phyloP scores from a whole-genome alignment of 2,888 invertebrate species.

The Hypolimnas misippus region DNA sequence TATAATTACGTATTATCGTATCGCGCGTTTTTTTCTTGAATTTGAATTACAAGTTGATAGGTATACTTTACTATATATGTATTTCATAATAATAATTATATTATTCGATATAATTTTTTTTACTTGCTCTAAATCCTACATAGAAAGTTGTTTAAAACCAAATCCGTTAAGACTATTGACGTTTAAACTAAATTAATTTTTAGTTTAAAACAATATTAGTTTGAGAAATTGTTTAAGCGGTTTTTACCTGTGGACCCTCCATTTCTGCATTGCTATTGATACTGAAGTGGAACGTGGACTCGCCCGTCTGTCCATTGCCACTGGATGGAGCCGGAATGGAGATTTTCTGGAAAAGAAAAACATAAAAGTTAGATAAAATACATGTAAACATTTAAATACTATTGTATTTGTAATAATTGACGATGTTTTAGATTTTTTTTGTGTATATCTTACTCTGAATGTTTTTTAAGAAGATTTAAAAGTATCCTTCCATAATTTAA shows the following conservation, averaged over 20 bases:
- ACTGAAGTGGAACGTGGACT: conserved; percentile 89
- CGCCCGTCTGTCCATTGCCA: conserved; percentile 73
- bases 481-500: too few species aligned
- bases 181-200: neutral
- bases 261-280: conserved; percentile 91
- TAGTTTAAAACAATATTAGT: too few species aligned
- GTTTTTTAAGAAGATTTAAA: too few species aligned
- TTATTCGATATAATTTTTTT: too few species aligned
- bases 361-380: neutral
- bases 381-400: neutral
- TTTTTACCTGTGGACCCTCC: conserved; percentile 88
- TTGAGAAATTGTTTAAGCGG: neutral
- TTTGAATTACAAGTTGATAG: too few species aligned
- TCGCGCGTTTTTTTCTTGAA: too few species aligned
- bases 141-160: neutral
- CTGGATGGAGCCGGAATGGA: conserved; percentile 89
- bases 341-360: conserved; percentile 86
- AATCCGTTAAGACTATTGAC: neutral
- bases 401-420: neutral
- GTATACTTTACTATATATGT: too few species aligned
- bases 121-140: too few species aligned
- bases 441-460: too few species aligned
- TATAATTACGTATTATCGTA: too few species aligned
- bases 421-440: too few species aligned
- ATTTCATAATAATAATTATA: too few species aligned